These are phyloP conservation scores for Sogatella furcifera DNA, from an alignment of 1,140 invertebrate genomes.

Conservation along the genomic window DNA sequence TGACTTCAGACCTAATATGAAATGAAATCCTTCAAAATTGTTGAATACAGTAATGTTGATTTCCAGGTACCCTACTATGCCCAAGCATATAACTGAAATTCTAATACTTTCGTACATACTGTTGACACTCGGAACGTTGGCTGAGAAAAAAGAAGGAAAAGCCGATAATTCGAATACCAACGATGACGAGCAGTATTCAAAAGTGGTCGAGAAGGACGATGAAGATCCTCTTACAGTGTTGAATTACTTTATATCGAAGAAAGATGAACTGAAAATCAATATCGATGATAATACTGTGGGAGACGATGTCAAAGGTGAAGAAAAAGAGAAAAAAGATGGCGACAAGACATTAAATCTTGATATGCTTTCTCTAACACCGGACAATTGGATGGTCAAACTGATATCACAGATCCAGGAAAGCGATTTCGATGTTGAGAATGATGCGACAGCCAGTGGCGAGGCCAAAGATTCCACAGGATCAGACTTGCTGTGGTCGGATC, in stretches of 20 bases:
- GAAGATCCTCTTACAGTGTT: background rate
- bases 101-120: background rate
- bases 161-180: background rate
- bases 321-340: background rate
- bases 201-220: background rate
- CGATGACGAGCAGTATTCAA: background rate
- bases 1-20: no score
- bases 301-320: background rate
- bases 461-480: background rate
- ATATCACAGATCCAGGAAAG: background rate
- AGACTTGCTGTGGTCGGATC: background rate
- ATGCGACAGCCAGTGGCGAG: background rate
- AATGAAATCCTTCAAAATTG: no score
- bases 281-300: background rate
- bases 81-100: slow-evolving; percentile 1
- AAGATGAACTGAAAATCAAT: background rate
- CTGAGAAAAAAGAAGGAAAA: background rate
- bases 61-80: background rate
- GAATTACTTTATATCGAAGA: background rate
- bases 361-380: background rate
- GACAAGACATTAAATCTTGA: background rate
- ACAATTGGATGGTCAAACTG: background rate
- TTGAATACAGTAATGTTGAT: no score
- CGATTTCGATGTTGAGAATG: background rate
- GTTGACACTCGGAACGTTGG: background rate